A percentile compares a stretch with the other conserved stretches of the same genome.
phyloP scores from a whole-genome alignment of 1,140 invertebrate species.

The Lamellibrachia luymesi region DNA sequence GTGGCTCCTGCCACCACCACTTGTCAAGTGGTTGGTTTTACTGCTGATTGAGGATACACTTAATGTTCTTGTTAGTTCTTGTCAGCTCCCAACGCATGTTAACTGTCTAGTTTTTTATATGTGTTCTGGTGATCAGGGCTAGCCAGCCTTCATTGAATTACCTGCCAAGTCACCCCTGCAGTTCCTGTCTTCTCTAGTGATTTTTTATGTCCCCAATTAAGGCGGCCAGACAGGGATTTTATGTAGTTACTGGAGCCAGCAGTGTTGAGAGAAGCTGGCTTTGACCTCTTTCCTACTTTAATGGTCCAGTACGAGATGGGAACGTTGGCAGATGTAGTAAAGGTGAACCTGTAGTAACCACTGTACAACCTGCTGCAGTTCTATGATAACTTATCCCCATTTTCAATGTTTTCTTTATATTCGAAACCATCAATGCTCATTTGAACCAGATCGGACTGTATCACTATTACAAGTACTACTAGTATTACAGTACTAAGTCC shows the following conservation, averaged over 20 bases:
- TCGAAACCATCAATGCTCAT: too few species aligned
- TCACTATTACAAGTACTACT: too few species aligned
- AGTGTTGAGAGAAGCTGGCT: neutral
- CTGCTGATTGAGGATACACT: neutral
- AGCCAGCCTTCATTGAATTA: neutral
- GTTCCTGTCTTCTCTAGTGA: neutral
- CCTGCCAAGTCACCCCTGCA: neutral
- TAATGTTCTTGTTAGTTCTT: neutral
- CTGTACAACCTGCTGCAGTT: too few species aligned
- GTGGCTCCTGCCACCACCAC: neutral
- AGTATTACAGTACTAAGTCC: too few species aligned
- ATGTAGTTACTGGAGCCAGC: neutral
- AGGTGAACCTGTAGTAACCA: too few species aligned
- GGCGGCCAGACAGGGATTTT: neutral
- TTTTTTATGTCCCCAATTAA: neutral
- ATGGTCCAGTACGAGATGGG: neutral
- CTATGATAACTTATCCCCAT: too few species aligned
- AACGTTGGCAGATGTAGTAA: neutral
- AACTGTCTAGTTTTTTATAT: neutral
- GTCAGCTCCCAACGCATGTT: neutral
- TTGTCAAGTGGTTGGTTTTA: neutral
- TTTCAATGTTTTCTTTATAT: too few species aligned
- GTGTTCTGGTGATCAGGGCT: neutral
- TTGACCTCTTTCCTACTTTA: neutral
- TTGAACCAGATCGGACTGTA: too few species aligned